Conservation (phyloP, 2,797 vertebrate species). For the Silurus lanzhouensis region DNA sequence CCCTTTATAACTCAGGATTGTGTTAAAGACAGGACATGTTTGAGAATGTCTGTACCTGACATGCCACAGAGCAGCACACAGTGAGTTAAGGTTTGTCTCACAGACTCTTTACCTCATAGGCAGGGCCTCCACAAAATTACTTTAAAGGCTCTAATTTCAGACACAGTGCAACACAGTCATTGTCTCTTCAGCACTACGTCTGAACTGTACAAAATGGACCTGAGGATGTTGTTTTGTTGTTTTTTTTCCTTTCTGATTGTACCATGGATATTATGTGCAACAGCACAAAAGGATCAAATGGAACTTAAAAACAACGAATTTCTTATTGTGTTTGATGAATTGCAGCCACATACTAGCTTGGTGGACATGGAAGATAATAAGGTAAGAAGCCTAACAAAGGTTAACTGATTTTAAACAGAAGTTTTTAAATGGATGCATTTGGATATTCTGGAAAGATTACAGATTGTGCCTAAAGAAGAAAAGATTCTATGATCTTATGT, state of each 20-base stretch:
- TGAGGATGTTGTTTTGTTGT: conserved; percentile 56
- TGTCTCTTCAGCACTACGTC: conserved; percentile 34
- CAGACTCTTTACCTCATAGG: conserved; percentile 59
- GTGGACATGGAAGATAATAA: conserved; percentile 68
- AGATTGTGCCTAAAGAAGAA: neutral
- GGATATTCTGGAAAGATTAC: neutral
- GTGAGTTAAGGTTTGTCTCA: conserved; percentile 70
- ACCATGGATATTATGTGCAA: conserved; percentile 76
- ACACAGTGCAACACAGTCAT: conserved; percentile 51
- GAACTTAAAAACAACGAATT: conserved; percentile 52
- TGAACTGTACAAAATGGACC: conserved; percentile 59
- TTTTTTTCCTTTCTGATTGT: conserved; percentile 66
- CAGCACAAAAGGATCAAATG: conserved; percentile 59
- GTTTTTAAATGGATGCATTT: neutral
- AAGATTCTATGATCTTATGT: conserved; percentile 13
- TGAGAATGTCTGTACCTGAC: neutral
- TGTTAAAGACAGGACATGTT: neutral
- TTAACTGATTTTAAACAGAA: neutral
- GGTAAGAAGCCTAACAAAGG: conserved; percentile 54
- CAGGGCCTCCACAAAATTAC: conserved; percentile 64
- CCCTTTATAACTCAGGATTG: too few relatives aligned
- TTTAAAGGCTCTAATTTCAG: conserved; percentile 68
- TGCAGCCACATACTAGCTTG: conserved; percentile 54
- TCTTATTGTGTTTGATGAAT: conserved; percentile 62
- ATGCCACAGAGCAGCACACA: conserved; percentile 59